A percentile compares a stretch with the other conserved stretches of the same genome.
Conservation (phyloP, 2,888 invertebrate species). For the Tortricodes alternella region DNA sequence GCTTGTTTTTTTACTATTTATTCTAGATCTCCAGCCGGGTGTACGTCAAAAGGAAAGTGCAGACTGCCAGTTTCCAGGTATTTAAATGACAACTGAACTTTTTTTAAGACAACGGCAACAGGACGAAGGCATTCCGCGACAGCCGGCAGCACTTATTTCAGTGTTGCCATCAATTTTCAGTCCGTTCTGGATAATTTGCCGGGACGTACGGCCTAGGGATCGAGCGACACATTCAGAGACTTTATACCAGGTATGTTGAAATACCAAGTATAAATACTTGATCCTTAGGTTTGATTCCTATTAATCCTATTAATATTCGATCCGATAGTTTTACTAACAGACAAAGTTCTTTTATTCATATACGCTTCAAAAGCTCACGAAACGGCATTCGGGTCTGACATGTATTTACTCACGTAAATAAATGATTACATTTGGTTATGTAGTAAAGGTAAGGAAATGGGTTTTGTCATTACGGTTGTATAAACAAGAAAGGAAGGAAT, state of each 20-base stretch:
- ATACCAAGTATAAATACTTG: not conserved
- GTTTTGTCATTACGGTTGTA: conserved; percentile 12
- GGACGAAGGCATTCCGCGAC: conserved; percentile 20
- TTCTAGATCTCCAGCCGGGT: no score
- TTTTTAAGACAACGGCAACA: conserved; percentile 1
- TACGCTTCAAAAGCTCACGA: no score
- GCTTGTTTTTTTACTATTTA: no score
- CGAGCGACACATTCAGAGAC: not conserved
- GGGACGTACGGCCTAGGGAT: conserved; percentile 10
- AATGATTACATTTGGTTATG: no score
- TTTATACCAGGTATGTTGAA: not conserved
- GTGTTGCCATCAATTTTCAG: conserved; percentile 34
- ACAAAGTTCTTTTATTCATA: no score
- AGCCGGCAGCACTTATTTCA: conserved; percentile 30
- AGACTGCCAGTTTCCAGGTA: not conserved
- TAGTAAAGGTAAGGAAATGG: not conserved
- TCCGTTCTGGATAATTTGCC: conserved; percentile 32
- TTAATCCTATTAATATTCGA: no score
- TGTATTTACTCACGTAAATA: not conserved
- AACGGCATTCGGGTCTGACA: no score
- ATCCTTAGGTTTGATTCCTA: not conserved
- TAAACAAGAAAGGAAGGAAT: conserved; percentile 7
- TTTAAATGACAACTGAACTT: not conserved
- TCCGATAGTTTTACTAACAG: no score
- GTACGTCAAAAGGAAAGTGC: no score